phyloP scores from a whole-genome alignment of 1,140 invertebrate species.

The Ooceraea biroi region DNA sequence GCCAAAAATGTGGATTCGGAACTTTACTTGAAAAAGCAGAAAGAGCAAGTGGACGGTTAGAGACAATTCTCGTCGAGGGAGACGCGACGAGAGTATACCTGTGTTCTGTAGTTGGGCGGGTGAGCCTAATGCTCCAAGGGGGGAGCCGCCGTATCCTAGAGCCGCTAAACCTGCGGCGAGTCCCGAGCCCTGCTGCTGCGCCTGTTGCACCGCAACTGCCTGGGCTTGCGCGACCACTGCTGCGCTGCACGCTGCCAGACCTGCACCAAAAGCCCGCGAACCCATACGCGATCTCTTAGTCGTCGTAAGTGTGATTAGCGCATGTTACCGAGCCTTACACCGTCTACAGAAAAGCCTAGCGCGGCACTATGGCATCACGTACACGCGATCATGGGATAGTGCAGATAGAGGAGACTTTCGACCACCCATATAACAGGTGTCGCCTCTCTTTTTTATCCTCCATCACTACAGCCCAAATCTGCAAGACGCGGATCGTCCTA shows the following conservation, averaged over 20 bases:
- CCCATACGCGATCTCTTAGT: constrained; percentile 81
- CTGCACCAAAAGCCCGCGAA: constrained; percentile 85
- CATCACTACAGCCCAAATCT: background rate
- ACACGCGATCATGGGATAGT: constrained; percentile 39
- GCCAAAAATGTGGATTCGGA: too few relatives aligned
- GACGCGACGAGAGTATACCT: constrained; percentile 78
- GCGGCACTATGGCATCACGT: constrained; percentile 40
- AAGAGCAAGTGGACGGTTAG: too few relatives aligned
- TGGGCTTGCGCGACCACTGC: constrained; percentile 85
- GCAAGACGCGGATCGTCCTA: background rate
- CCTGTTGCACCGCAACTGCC: constrained; percentile 85
- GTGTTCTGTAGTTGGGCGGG: constrained; percentile 85
- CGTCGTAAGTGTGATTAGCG: constrained; percentile 76
- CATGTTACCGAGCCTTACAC: constrained; percentile 76
- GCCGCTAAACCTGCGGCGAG: constrained; percentile 85
- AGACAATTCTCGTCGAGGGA: background rate
- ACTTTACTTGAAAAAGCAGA: constrained; percentile 2
- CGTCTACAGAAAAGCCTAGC: constrained; percentile 69
- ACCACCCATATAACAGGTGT: too few relatives aligned
- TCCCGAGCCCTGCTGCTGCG: constrained; percentile 85
- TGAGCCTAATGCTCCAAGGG: constrained; percentile 85
- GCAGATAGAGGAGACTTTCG: background rate
- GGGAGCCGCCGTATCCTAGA: constrained; percentile 85
- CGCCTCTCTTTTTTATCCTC: background rate
- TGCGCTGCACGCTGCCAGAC: constrained; percentile 85